Conservation (phyloP, 2,888 invertebrate genomes). For the Platypus cylindrus region DNA sequence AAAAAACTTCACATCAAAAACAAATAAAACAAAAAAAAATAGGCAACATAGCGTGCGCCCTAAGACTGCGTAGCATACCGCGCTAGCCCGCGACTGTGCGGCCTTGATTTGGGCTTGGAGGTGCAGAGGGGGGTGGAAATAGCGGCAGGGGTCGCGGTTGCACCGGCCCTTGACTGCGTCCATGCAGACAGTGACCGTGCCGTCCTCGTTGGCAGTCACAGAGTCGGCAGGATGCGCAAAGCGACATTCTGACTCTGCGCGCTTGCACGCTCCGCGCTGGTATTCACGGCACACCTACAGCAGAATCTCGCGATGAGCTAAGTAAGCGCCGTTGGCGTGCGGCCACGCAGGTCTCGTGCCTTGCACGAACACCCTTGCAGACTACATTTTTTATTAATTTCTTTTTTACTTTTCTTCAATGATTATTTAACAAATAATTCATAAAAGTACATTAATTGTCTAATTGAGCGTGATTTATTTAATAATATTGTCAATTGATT, state of each 20-base stretch:
- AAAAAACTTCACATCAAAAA: slow-evolving; percentile 18
- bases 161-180: slow-evolving; percentile 98
- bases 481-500: no score
- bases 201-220: slow-evolving; percentile 93
- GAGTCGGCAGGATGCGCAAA: slow-evolving; percentile 97
- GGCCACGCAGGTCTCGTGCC: slow-evolving; percentile 4
- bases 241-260: slow-evolving; percentile 95
- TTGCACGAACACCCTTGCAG: slow-evolving; percentile 2
- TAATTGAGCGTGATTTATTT: no score
- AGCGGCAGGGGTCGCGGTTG: slow-evolving; percentile 98
- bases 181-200: slow-evolving; percentile 99
- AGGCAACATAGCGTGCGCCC: slow-evolving; percentile 36
- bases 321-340: slow-evolving; percentile 10
- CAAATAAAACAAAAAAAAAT: slow-evolving; percentile 19
- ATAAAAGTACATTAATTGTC: no score
- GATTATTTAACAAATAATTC: no score
- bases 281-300: slow-evolving; percentile 95
- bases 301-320: slow-evolving; percentile 27
- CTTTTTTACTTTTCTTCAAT: no score
- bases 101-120: slow-evolving; percentile 98
- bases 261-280: slow-evolving; percentile 97
- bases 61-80: slow-evolving; percentile 63
- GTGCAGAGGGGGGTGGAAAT: slow-evolving; percentile 99
- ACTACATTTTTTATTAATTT: no score
- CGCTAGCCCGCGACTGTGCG: slow-evolving; percentile 88